Base-by-base conservation (phyloP, 2,888 invertebrate species). In the Loripinus fragilis region DNA sequence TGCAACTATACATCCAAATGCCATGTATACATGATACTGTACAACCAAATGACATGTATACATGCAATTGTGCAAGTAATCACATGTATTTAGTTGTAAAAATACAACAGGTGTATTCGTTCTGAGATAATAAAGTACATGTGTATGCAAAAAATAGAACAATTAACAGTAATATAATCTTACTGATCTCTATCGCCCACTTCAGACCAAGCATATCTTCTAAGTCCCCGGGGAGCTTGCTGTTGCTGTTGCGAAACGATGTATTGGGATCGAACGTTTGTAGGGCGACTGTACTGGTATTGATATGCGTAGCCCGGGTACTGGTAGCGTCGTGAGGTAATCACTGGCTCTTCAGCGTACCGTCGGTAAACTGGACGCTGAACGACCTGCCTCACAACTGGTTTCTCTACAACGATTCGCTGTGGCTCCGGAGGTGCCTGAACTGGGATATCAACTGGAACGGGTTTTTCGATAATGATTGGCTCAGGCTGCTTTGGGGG, bases 381-480 rank as follows among this genome's bases (percentile, higher is more conserved):
- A 33, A 60, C n/a, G 15, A 60, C 60, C 23, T 60, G 60, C 15
- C 80, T 71, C 28, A 80, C 52, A 0, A 80, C 64, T 20, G 83
- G 83, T 30, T 78, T 83, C 45, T 83, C 83, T 2, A 83, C 76
- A 7, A 83, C 60, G 33, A 83, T 55, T 64, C 70, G 64, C n/a
- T 83, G 83, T 28, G 60, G 64, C 45, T 41, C 69, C 1, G 67
- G 70, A 23, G 78, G 75, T 2, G 75, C 67, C 0, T 42, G 67
- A 7, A 52, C 67, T 0, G 77, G 80, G 1, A 69, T 66, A 38
- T 83, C 83, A 15, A 83, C 45, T 25, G 73, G 71, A 30, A 83
- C 83, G 23, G 80, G 80, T 35, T 83, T 83, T 55, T 80, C 78
- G 20, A 83, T 71, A 1, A 83, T 78, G 10, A 78, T 64, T 25